Percentiles rank a stretch among this genome's conserved stretches.
These are phyloP conservation scores for Plecturocebus donacophilus DNA, from an alignment of 2,113 vertebrate species.

Conservation along the genomic window DNA sequence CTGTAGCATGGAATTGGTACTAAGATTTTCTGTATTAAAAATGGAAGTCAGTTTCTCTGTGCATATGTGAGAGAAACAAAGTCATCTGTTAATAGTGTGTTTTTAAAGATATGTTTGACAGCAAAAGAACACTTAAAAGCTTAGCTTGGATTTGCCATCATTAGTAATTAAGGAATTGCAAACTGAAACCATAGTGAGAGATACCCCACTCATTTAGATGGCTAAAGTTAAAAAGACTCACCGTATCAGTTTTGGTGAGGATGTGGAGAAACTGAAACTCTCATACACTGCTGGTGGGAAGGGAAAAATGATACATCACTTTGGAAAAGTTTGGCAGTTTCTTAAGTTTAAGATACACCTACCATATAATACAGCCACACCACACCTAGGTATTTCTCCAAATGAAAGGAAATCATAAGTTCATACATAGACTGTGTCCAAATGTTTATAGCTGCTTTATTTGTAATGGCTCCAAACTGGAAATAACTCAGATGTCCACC, in stretches of 20 bases:
- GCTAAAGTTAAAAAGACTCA: neutral
- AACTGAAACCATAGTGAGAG: neutral
- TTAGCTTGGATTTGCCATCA: neutral
- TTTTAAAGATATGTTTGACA: neutral
- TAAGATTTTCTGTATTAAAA: neutral
- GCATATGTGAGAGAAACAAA: neutral
- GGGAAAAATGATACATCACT: neutral
- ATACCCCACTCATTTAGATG: neutral
- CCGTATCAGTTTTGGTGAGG: neutral
- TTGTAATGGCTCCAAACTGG: neutral
- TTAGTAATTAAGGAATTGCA: neutral
- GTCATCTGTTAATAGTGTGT: neutral
- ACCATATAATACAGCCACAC: neutral
- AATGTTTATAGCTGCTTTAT: neutral
- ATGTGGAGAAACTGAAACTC: neutral
- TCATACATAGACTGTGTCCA: no score
- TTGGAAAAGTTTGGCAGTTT: neutral
- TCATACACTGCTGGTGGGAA: rapidly evolving
- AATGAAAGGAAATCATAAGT: neutral
- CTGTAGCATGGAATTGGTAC: neutral
- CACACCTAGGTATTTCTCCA: neutral
- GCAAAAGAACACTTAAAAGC: neutral
- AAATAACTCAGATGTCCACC: neutral
- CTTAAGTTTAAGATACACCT: neutral
- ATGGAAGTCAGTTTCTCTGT: neutral